phyloP scores from a whole-genome alignment of 2,113 vertebrate species.

The Cromileptes altivelis region DNA sequence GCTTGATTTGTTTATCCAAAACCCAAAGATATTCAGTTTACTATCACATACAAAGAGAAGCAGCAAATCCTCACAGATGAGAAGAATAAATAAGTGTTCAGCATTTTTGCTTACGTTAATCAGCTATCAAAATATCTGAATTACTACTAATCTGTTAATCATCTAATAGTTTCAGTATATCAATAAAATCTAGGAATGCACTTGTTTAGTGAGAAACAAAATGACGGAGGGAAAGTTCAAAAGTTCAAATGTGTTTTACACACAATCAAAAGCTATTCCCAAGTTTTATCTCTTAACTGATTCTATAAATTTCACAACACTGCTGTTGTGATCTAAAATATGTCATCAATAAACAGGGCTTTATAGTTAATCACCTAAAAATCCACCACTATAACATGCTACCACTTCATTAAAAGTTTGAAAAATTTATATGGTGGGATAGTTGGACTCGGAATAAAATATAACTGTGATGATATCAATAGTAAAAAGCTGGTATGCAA shows the following conservation, averaged over 20 bases:
- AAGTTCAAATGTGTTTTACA: background rate
- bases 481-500: background rate
- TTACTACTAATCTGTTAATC: background rate
- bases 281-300: background rate
- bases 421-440: background rate
- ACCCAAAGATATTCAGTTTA: background rate
- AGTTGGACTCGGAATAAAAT: background rate
- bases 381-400: background rate
- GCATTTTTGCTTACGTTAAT: background rate
- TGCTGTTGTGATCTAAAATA: background rate
- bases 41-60: background rate
- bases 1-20: slow-evolving; percentile 4
- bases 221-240: background rate
- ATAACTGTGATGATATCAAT: background rate
- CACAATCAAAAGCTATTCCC: background rate
- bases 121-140: background rate
- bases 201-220: background rate
- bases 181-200: background rate
- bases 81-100: background rate
- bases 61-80: background rate
- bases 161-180: background rate
- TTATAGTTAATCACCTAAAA: background rate
- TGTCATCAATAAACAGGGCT: background rate
- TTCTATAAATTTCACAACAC: background rate
- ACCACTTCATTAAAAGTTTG: background rate